These are phyloP conservation scores for Hybognathus amarus DNA, from an alignment of 2,797 vertebrate species.

Conservation along the genomic window DNA sequence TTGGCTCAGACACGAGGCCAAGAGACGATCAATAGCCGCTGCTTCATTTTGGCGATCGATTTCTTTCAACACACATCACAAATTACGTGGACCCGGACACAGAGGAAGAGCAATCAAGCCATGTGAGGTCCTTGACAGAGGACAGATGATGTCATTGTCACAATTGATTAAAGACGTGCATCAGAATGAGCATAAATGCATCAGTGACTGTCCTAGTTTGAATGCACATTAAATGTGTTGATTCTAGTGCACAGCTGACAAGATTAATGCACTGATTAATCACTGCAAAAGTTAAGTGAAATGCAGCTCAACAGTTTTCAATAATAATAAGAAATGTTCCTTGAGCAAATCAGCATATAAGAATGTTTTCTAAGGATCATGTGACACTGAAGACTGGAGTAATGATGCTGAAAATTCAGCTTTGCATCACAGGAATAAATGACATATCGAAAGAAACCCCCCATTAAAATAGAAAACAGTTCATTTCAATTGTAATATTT, in stretches of 20 bases:
- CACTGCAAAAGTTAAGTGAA: background rate
- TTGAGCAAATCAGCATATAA: background rate
- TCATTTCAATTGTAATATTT: background rate
- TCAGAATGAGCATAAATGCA: background rate
- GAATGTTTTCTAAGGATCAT: background rate
- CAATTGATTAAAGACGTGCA: background rate
- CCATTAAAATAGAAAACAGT: background rate
- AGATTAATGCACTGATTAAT: background rate
- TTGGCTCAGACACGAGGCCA: conserved; percentile 31
- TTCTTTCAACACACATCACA: conserved; percentile 17
- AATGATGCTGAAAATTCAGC: background rate
- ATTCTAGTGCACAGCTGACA: background rate
- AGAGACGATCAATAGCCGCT: conserved; percentile 38
- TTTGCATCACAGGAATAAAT: background rate
- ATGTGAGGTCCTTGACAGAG: conserved; percentile 3
- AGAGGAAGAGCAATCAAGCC: conserved; percentile 38
- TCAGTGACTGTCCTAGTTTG: background rate
- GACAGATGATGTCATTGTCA: background rate
- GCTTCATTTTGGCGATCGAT: conserved; percentile 40
- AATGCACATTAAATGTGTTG: background rate
- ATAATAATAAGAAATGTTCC: background rate
- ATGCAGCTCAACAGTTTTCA: background rate
- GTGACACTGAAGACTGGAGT: background rate
- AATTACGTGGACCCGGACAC: conserved; percentile 19
- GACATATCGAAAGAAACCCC: background rate